Evolutionary conservation across 2,888 invertebrate genomes (phyloP).

Genomic region (Chalcis sispes): DNA sequence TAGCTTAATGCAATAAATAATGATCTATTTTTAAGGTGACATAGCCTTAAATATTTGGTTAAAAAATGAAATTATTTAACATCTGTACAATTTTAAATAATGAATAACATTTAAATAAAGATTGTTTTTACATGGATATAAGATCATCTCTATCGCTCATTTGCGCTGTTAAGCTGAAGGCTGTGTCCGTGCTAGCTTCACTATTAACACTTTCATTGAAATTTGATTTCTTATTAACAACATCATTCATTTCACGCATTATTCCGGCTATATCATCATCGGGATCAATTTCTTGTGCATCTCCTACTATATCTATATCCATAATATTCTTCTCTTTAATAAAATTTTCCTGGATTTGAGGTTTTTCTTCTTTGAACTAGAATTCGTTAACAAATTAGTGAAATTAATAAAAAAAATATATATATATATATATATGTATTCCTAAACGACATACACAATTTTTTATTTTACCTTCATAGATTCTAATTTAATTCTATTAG

Average conservation of each 20-base stretch:
- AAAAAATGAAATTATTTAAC: conserved; percentile 27
- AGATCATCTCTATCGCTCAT: conserved; percentile 73
- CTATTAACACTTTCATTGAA: conserved; percentile 73
- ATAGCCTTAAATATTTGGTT: conserved; percentile 17
- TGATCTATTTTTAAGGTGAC: not conserved
- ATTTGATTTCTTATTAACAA: conserved; percentile 66
- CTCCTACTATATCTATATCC: conserved; percentile 68
- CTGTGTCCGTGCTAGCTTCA: conserved; percentile 75
- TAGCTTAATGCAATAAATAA: conserved; percentile 48
- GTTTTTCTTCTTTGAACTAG: conserved; percentile 68
- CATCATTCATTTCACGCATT: conserved; percentile 74
- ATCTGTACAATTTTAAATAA: conserved; percentile 35
- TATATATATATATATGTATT: too few species aligned
- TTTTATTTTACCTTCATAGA: conserved; percentile 79
- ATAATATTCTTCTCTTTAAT: conserved; percentile 43
- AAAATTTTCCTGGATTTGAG: conserved; percentile 21
- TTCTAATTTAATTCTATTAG: conserved; percentile 81
- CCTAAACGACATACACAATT: too few species aligned
- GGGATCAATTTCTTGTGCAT: conserved; percentile 71
- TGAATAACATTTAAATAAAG: not conserved
- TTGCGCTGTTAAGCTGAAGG: conserved; percentile 72
- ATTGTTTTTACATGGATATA: conserved; percentile 56
- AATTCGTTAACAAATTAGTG: conserved; percentile 33
- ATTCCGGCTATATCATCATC: conserved; percentile 74
- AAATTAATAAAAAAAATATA: conserved; percentile 13